A percentile compares a stretch with the other conserved stretches of the same genome.
phyloP scores from a whole-genome alignment of 2,888 invertebrate species.

The Melinaea marsaeus region DNA sequence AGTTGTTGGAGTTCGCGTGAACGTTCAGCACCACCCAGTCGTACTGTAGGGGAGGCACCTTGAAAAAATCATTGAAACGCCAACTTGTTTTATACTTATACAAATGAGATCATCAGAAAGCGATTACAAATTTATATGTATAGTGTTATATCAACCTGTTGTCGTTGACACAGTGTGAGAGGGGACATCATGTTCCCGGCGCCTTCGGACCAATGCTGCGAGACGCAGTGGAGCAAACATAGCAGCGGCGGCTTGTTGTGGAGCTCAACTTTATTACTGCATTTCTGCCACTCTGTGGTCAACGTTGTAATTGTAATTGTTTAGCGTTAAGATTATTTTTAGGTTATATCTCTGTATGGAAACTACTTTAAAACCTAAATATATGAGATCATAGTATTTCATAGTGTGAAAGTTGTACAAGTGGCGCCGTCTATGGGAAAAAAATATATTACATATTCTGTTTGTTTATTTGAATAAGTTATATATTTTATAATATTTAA shows the following conservation, averaged over 20 bases:
- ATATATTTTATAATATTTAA: too few relatives aligned
- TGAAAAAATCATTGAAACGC: constrained; percentile 28
- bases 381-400: too few relatives aligned
- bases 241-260: constrained; percentile 67
- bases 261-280: constrained; percentile 56
- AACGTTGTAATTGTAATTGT: not conserved
- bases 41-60: constrained; percentile 80
- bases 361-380: too few relatives aligned
- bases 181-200: constrained; percentile 77
- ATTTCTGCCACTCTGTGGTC: constrained; percentile 78
- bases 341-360: too few relatives aligned
- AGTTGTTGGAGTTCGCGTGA: constrained; percentile 76
- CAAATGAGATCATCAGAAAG: not conserved
- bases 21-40: constrained; percentile 84
- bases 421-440: too few relatives aligned
- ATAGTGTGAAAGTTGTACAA: too few relatives aligned
- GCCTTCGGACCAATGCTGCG: constrained; percentile 73
- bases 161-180: constrained; percentile 72
- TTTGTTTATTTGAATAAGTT: too few relatives aligned
- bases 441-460: too few relatives aligned
- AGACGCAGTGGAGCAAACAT: constrained; percentile 72
- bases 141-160: constrained; percentile 54
- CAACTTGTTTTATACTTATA: too few relatives aligned
- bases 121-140: not conserved
- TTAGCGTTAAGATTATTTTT: not conserved